These are phyloP conservation scores for Cylindroiulus punctatus DNA, from an alignment of 2,888 invertebrate genomes.

Conservation along the genomic window DNA sequence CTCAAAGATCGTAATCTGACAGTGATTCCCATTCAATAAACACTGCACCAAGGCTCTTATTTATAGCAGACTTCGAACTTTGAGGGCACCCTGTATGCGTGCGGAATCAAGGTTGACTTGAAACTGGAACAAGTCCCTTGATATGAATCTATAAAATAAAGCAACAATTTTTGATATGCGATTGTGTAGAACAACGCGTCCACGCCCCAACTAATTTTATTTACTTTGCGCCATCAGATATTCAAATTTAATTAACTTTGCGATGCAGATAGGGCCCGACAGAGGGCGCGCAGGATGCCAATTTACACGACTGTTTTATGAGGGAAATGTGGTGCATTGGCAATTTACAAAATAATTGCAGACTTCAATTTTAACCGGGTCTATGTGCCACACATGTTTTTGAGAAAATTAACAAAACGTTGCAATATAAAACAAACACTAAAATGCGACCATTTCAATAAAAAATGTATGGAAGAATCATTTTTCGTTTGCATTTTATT, in stretches of 20 bases:
- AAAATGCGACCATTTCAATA: no score
- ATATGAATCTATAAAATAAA: background rate
- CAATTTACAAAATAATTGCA: no score
- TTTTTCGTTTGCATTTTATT: no score
- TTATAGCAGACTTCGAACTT: no score
- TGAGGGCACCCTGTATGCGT: background rate
- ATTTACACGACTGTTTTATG: background rate
- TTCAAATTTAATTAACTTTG: background rate
- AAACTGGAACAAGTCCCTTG: conserved; percentile 1
- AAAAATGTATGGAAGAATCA: no score
- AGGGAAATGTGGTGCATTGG: background rate
- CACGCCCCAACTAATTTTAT: conserved; percentile 1
- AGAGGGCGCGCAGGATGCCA: background rate
- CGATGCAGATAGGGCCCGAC: background rate
- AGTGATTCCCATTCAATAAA: no score
- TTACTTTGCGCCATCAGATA: background rate
- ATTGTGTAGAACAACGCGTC: background rate
- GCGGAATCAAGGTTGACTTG: background rate
- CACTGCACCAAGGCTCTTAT: no score
- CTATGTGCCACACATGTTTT: no score
- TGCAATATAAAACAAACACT: no score
- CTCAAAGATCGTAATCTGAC: no score
- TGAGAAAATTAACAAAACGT: no score
- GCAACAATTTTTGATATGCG: background rate
- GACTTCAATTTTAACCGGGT: no score